These are phyloP conservation scores for Harmothoe impar DNA, from an alignment of 2,888 invertebrate species.

Conservation along the genomic window DNA sequence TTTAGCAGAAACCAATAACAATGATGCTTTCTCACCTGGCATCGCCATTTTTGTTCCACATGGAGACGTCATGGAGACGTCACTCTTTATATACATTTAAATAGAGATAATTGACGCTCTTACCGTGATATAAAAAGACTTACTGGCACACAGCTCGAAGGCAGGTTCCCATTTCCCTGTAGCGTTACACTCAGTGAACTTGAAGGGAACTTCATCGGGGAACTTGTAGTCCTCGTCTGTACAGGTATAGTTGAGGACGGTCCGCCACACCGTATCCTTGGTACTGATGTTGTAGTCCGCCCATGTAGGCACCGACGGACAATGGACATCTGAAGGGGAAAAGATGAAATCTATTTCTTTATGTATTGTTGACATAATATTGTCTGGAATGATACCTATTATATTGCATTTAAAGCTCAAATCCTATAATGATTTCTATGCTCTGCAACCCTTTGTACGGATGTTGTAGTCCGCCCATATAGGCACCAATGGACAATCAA, in stretches of 20 bases:
- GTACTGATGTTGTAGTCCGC: slow-evolving; percentile 27
- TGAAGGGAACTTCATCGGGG: background rate
- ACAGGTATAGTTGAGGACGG: slow-evolving; percentile 7
- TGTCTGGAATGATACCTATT: background rate
- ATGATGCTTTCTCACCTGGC: no score
- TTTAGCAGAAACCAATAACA: no score
- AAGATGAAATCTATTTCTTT: background rate
- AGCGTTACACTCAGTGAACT: background rate
- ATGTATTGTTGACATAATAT: background rate
- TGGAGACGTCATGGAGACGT: no score
- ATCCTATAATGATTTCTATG: no score
- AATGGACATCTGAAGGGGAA: background rate
- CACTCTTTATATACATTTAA: no score
- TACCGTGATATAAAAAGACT: no score
- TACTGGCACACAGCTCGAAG: background rate
- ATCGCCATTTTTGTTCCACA: no score
- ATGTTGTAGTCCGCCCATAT: slow-evolving; percentile 15
- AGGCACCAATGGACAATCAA: background rate
- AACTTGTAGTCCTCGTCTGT: slow-evolving; percentile 14
- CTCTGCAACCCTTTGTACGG: slow-evolving; percentile 7
- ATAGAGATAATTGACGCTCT: no score
- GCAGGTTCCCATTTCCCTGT: slow-evolving; percentile 2
- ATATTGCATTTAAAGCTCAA: no score
- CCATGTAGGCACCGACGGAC: background rate
- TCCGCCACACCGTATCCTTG: background rate